Conservation (phyloP, 2,797 vertebrate species). For the Acanthurus tractus region DNA sequence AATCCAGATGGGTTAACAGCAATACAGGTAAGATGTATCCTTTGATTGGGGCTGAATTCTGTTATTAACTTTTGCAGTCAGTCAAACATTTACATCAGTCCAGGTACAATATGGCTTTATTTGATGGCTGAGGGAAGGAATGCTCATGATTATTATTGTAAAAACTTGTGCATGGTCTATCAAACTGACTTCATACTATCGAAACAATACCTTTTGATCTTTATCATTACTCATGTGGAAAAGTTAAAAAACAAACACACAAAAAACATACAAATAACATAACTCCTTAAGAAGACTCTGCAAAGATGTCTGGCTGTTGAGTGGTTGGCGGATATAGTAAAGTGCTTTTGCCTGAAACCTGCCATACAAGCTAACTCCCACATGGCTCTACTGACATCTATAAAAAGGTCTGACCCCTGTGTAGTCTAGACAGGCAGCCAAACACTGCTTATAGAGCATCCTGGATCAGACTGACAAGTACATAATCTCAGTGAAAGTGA, state of each 20-base stretch:
- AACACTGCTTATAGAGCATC: constrained; percentile 55
- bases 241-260: background rate
- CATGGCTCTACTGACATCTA: constrained; percentile 60
- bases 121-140: background rate
- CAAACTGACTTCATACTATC: background rate
- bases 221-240: background rate
- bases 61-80: no score
- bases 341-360: constrained; percentile 58
- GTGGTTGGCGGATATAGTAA: constrained; percentile 32
- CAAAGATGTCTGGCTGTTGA: constrained; percentile 46
- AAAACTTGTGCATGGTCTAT: background rate
- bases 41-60: no score
- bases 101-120: background rate
- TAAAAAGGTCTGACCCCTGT: constrained; percentile 59
- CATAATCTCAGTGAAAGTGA: constrained; percentile 63
- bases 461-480: constrained; percentile 55
- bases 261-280: background rate
- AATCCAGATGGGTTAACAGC: no score
- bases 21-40: no score
- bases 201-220: no score
- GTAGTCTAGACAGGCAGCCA: constrained; percentile 63
- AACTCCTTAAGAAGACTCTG: constrained; percentile 13
- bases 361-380: constrained; percentile 39
- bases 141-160: background rate
- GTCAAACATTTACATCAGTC: no score